Percentiles rank a stretch among this genome's conserved stretches.
Evolutionary conservation across 2,888 invertebrate species (phyloP).

Genomic region (Drosophila antonietae): DNA sequence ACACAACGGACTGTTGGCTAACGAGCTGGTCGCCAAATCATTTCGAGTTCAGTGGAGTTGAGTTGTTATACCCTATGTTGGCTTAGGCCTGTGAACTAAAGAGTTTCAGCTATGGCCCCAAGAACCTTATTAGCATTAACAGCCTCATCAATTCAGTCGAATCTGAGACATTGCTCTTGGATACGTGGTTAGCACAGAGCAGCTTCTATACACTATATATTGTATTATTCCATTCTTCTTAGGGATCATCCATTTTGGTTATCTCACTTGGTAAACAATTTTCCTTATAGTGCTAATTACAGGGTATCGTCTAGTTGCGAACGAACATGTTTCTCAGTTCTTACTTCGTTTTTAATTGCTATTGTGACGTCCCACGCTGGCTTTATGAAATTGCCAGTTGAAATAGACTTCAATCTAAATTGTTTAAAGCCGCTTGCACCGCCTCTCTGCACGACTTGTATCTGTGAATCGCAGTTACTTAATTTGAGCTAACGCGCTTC

Average conservation of each 20-base stretch:
- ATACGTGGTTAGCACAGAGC: background rate
- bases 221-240: background rate
- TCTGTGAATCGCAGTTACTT: slow-evolving; percentile 75
- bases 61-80: slow-evolving; percentile 24
- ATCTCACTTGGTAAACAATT: background rate
- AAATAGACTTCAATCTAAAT: slow-evolving; percentile 17
- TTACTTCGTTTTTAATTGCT: slow-evolving; percentile 29
- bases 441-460: slow-evolving; percentile 16
- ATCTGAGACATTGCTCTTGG: background rate
- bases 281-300: background rate
- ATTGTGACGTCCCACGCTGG: slow-evolving; percentile 33
- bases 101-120: too few species aligned
- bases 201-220: background rate
- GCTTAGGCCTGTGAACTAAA: background rate
- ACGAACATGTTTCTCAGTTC: background rate
- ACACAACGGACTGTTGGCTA: slow-evolving; percentile 49
- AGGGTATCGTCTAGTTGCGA: slow-evolving; percentile 3
- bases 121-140: background rate
- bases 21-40: slow-evolving; percentile 51
- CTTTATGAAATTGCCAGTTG: slow-evolving; percentile 18
- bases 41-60: slow-evolving; percentile 51
- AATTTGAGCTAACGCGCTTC: slow-evolving; percentile 77
- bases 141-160: background rate
- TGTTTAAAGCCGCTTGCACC: slow-evolving; percentile 4
- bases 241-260: background rate